Evolutionary conservation across 2,888 invertebrate species (phyloP).

Genomic region (Hypomecis atomaria): DNA sequence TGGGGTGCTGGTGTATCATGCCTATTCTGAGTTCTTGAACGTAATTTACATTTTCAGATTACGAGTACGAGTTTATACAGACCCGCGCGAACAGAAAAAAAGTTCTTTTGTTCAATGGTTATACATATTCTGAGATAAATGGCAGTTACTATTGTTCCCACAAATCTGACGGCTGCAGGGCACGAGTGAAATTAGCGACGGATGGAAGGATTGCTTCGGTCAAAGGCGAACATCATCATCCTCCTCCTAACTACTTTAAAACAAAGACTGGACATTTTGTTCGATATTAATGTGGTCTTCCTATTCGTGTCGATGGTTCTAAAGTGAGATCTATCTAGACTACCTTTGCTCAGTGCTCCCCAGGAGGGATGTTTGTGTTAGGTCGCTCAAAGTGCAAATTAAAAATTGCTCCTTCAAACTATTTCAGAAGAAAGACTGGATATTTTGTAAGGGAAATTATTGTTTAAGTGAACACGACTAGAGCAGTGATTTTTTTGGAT

Average conservation of each 20-base stretch:
- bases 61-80: conserved; percentile 8
- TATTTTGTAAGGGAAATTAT: too few species aligned
- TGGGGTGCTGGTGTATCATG: too few species aligned
- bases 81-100: conserved; percentile 13
- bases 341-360: too few species aligned
- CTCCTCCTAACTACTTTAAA: conserved; percentile 12
- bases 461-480: too few species aligned
- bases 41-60: not conserved
- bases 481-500: too few species aligned
- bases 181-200: conserved; percentile 19
- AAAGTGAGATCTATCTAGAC: too few species aligned
- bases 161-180: conserved; percentile 8
- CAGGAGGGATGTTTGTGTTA: too few species aligned
- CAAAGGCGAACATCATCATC: conserved; percentile 12
- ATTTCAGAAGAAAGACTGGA: too few species aligned
- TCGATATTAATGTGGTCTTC: too few species aligned
- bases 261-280: conserved; percentile 14
- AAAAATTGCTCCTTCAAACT: too few species aligned
- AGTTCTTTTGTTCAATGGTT: conserved; percentile 20
- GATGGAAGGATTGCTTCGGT: conserved; percentile 19
- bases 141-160: not conserved
- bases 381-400: too few species aligned
- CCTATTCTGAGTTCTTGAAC: not conserved
- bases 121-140: conserved; percentile 13
- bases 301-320: too few species aligned